Evolutionary conservation across 37 sponge, comb jelly and placozoan genomes (phyloP).

Genomic region (Spongia lamella): DNA sequence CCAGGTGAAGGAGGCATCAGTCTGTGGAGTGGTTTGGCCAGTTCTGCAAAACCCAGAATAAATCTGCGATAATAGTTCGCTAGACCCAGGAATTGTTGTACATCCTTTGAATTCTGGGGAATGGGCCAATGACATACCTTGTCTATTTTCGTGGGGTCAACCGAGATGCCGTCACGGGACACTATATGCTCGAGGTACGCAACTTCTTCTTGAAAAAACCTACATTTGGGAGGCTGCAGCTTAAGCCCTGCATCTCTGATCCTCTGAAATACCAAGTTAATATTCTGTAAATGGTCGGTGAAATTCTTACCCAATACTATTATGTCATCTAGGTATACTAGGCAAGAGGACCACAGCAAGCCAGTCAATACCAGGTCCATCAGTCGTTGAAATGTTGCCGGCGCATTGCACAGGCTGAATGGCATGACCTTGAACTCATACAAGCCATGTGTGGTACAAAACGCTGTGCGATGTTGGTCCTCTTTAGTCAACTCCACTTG

Average conservation of each 20-base stretch:
- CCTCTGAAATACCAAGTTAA: neutral
- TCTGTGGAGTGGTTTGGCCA: constrained; percentile 7
- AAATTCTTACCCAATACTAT: constrained; percentile 11
- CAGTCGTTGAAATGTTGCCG: constrained; percentile 1
- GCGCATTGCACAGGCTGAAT: constrained; percentile 1
- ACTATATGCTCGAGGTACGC: neutral
- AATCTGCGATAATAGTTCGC: neutral
- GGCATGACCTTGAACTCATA: constrained; percentile 7
- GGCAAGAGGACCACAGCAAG: constrained; percentile 10
- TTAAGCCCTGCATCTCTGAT: constrained; percentile 12
- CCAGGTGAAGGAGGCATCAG: neutral
- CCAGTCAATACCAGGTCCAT: constrained; percentile 4
- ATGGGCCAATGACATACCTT: neutral
- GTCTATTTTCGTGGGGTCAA: neutral
- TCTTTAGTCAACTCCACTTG: neutral
- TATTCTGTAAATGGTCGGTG: constrained; percentile 7
- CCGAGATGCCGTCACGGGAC: neutral
- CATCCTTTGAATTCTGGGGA: constrained; percentile 1
- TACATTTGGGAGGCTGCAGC: neutral
- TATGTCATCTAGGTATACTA: constrained; percentile 28
- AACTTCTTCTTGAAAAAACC: too few relatives aligned
- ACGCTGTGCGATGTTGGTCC: neutral
- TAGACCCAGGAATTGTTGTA: constrained; percentile 15
- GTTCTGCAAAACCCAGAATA: neutral
- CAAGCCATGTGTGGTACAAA: neutral